Conservation (phyloP, 2,797 vertebrate species). For the Helarctos malayanus region DNA sequence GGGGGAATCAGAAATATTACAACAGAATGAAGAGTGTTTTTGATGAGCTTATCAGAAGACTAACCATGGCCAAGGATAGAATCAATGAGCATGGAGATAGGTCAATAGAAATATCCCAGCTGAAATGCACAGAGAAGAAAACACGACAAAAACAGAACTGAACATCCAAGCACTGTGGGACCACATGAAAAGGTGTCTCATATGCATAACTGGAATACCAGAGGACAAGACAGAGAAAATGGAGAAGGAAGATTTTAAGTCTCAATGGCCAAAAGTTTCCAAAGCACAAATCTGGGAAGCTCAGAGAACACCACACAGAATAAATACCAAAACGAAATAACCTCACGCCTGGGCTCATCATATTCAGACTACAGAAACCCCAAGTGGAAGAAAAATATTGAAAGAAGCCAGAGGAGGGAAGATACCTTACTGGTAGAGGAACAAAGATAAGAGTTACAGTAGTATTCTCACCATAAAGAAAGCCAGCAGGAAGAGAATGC, state of each 20-base stretch:
- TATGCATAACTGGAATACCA: background rate
- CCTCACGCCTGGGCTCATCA: background rate
- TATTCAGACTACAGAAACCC: background rate
- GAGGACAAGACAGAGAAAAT: background rate
- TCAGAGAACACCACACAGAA: background rate
- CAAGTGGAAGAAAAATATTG: background rate
- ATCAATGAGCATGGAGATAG: background rate
- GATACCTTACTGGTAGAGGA: no score
- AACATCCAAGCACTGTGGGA: background rate
- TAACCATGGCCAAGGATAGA: background rate
- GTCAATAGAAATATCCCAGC: background rate
- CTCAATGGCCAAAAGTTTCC: background rate
- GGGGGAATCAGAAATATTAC: background rate
- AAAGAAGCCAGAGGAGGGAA: background rate
- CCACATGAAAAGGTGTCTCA: background rate
- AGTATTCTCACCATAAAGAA: background rate
- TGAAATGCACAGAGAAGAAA: conserved; percentile 32
- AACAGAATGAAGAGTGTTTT: background rate
- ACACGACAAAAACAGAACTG: background rate
- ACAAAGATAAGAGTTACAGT: background rate
- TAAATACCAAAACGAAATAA: background rate
- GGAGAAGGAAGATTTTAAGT: background rate
- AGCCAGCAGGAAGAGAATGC: background rate
- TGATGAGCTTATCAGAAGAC: background rate
- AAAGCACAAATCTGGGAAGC: background rate